Evolutionary conservation across 2,113 vertebrate species (phyloP).

Genomic region (Prionailurus viverrinus): DNA sequence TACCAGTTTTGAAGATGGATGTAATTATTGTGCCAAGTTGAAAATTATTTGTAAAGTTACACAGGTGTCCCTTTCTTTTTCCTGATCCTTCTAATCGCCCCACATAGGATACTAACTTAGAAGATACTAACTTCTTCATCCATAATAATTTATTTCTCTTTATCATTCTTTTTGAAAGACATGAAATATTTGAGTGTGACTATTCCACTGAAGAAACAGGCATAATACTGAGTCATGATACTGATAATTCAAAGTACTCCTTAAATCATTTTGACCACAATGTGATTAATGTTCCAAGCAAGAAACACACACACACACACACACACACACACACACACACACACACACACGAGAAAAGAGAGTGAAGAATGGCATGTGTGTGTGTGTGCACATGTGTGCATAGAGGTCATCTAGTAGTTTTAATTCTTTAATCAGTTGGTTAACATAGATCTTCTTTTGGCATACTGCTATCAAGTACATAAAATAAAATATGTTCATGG

Average conservation of each 20-base stretch:
- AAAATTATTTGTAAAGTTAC: constrained; percentile 28
- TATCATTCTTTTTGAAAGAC: not conserved
- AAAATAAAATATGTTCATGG: constrained; percentile 51
- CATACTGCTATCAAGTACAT: not conserved
- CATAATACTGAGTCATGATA: not conserved
- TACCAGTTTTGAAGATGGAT: not conserved
- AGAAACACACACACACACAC: not conserved
- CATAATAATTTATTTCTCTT: not conserved
- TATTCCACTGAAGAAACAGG: not conserved
- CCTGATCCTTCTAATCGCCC: not conserved
- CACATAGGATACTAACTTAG: not conserved
- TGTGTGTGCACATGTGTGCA: not conserved
- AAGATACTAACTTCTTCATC: not conserved
- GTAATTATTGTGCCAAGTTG: not conserved
- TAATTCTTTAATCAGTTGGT: constrained; percentile 35
- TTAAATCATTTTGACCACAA: constrained; percentile 7
- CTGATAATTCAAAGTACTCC: not conserved
- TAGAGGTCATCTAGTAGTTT: not conserved
- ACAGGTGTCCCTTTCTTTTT: not conserved
- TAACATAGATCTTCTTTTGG: not conserved
- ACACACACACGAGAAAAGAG: not conserved
- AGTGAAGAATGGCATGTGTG: not conserved
- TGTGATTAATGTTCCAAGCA: constrained; percentile 19
- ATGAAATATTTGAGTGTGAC: not conserved
- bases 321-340: not conserved